Evolutionary conservation across 2,113 vertebrate species (phyloP).

Genomic region (Chloroceryle aenea): DNA sequence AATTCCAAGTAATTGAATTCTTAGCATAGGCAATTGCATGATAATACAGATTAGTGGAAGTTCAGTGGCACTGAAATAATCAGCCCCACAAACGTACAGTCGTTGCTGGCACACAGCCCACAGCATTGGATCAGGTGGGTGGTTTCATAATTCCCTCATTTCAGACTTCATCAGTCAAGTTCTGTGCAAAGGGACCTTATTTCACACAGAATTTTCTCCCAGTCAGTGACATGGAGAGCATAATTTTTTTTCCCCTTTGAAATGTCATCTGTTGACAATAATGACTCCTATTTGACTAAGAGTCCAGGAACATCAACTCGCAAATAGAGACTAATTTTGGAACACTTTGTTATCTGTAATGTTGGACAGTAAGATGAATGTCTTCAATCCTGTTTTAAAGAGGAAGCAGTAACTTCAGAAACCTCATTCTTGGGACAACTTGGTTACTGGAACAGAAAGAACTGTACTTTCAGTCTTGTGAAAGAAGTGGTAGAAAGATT

Average conservation of each 20-base stretch:
- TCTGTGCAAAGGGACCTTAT: not conserved
- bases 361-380: not conserved
- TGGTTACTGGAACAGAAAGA: not conserved
- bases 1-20: not conserved
- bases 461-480: not conserved
- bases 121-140: not conserved
- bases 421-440: not conserved
- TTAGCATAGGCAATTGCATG: not conserved
- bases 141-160: not conserved
- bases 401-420: not conserved
- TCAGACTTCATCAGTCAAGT: not conserved
- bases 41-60: not conserved
- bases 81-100: accelerated
- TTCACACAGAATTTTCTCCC: not conserved
- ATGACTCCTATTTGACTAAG: not conserved
- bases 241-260: not conserved
- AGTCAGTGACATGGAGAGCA: not conserved
- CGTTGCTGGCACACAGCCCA: not conserved
- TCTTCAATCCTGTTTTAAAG: not conserved
- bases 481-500: not conserved
- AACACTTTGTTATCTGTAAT: not conserved
- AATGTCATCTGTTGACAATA: not conserved
- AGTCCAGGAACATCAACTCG: not conserved
- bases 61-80: not conserved
- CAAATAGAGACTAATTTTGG: not conserved